Base-by-base conservation (phyloP, 2,888 invertebrate genomes). In the Thymelicus sylvestris region DNA sequence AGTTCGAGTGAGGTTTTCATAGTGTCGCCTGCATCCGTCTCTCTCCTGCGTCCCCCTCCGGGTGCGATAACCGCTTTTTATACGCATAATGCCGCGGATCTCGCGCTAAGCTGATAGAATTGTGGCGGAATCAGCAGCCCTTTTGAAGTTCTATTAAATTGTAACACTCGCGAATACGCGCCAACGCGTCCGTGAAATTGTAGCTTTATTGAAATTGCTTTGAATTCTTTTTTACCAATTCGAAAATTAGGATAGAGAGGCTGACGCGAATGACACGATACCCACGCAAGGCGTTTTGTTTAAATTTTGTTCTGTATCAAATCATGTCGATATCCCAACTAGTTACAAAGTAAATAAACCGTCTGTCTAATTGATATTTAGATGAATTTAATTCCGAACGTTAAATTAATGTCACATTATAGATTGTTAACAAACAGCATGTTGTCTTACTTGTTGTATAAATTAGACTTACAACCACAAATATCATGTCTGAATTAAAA, bases 131-230 rank as follows among this genome's bases (percentile, higher is more conserved):
- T 92, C 92, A 90, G 87, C 90, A 89, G 89, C 88, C 91, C 93
- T 89, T 92, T 93, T 92, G 92, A 92, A 92, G 87, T 93, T 92
- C 91, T 92, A 93, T 93, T 93, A 93, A 92, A 92, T 93, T 89
- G 92, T 90, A 91, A 87, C 91, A 91, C 87, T 88, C 88, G 86
- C 89, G 90, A 86, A 86, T 88, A 88, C 90, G 89, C 89, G 87
- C 91, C 91, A 90, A 88, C 90, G 88, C 90, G 85, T 83, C 86
- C 86, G 89, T 91, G 89, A 92, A 93, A 93, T 92, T 92, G 91
- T 90, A 86, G 88, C 86, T 88, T 91, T 91, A 92, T 90, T 89
- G 90, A 89, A 91, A 90, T 88, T 84, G 89, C 87, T 86, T 78
- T 80, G 83, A 87, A 89, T 91, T 90, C 87, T 90, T 88, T 87